Evolutionary conservation across 2,888 invertebrate genomes (phyloP).

Genomic region (Apantesis nais): DNA sequence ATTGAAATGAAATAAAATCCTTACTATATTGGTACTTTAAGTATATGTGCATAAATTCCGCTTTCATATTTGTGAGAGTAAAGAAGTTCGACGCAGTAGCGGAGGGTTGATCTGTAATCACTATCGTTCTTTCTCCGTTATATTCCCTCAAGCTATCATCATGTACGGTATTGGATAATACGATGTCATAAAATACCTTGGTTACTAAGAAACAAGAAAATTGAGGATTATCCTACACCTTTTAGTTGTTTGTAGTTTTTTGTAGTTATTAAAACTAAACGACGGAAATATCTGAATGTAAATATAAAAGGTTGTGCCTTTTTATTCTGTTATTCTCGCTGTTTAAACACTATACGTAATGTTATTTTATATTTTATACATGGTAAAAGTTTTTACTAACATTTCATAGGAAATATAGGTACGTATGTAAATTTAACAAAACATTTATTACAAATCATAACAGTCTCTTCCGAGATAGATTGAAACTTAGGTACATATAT

Average conservation of each 20-base stretch:
- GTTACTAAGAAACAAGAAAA: slow-evolving; percentile 26
- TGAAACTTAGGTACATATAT: neutral
- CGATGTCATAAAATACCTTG: slow-evolving; percentile 38
- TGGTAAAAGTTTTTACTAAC: neutral
- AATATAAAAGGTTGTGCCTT: neutral
- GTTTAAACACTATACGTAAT: neutral
- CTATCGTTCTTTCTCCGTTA: slow-evolving; percentile 49
- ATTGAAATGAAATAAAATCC: neutral
- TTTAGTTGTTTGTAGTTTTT: slow-evolving; percentile 5
- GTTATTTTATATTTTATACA: neutral
- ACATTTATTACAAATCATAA: no score
- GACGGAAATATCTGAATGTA: neutral
- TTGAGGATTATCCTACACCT: slow-evolving; percentile 26
- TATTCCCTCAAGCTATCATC: slow-evolving; percentile 42
- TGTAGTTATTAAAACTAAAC: neutral
- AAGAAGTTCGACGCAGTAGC: slow-evolving; percentile 40
- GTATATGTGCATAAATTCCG: slow-evolving; percentile 24
- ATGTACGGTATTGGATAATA: slow-evolving; percentile 41
- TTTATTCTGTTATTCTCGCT: neutral
- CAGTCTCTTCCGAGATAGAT: neutral
- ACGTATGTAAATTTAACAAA: no score
- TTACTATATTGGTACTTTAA: slow-evolving; percentile 12
- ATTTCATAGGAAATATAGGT: no score
- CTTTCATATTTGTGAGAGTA: slow-evolving; percentile 22
- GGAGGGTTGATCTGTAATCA: slow-evolving; percentile 53